A percentile compares a stretch with the other conserved stretches of the same genome.
These are phyloP conservation scores for Ammospiza nelsoni DNA, from an alignment of 2,113 vertebrate species.

Conservation along the genomic window DNA sequence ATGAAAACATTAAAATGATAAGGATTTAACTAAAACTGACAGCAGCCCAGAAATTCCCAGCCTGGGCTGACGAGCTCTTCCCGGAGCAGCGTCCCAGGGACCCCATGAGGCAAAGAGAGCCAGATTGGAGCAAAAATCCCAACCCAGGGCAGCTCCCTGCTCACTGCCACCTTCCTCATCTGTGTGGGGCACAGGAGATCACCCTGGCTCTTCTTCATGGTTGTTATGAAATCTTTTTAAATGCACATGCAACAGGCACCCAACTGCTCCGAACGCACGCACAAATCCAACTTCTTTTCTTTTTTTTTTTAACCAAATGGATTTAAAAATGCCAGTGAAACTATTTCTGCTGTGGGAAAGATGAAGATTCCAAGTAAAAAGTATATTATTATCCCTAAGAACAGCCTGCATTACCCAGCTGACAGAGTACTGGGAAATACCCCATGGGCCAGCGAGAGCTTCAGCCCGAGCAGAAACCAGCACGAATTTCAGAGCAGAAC, in stretches of 20 bases:
- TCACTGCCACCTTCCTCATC: not conserved
- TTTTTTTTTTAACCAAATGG: not conserved
- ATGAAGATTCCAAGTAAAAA: conserved; percentile 6
- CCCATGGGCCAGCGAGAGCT: not conserved
- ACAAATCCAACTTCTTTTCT: not conserved
- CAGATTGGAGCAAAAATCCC: not conserved
- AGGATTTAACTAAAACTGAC: conserved; percentile 11
- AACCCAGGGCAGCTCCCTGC: not conserved
- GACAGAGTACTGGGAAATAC: conserved; percentile 37
- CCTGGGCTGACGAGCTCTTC: not conserved
- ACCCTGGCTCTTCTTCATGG: not conserved
- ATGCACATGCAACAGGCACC: not conserved
- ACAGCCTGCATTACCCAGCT: not conserved
- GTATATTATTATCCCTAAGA: conserved; percentile 61
- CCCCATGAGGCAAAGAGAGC: rapidly evolving
- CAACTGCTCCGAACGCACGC: not conserved
- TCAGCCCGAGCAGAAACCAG: not conserved
- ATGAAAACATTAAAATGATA: conserved; percentile 42
- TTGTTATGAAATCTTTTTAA: not conserved
- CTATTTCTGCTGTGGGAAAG: conserved; percentile 53
- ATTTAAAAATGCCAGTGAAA: conserved; percentile 33
- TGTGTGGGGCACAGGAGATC: not conserved
- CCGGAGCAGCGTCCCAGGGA: not conserved
- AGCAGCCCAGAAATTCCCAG: not conserved
- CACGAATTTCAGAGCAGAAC: conserved; percentile 17